Conservation (phyloP, 2,888 invertebrate species). For the Ferrisia virgata region DNA sequence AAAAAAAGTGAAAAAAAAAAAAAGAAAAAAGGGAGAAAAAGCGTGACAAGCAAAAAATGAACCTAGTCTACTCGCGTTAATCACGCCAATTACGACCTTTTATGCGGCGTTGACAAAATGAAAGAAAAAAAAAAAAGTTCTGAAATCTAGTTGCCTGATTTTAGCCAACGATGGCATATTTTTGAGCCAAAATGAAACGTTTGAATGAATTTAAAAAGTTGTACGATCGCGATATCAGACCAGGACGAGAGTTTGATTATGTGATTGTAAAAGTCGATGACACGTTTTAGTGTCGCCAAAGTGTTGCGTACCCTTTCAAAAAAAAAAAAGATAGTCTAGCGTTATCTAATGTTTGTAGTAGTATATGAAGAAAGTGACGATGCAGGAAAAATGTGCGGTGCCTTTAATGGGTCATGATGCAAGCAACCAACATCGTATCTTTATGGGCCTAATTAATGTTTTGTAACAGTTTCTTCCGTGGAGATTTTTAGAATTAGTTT, state of each 20-base stretch:
- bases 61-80: slow-evolving; percentile 19
- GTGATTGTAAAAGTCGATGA: neutral
- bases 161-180: neutral
- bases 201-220: neutral
- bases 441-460: no score
- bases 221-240: neutral
- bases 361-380: neutral
- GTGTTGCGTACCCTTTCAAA: neutral
- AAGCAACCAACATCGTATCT: no score
- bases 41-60: slow-evolving; percentile 18
- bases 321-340: no score
- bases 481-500: no score
- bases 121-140: neutral
- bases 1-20: no score
- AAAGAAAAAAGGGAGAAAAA: no score
- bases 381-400: no score
- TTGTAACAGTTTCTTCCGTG: no score
- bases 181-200: neutral
- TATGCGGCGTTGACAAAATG: slow-evolving; percentile 17
- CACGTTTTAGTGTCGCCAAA: neutral
- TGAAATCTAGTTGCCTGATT: neutral
- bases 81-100: slow-evolving; percentile 29
- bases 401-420: no score
- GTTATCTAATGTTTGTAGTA: no score
- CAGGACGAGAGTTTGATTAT: neutral